These are phyloP conservation scores for Chrysolina oricalcia DNA, from an alignment of 2,888 invertebrate genomes.

Conservation along the genomic window DNA sequence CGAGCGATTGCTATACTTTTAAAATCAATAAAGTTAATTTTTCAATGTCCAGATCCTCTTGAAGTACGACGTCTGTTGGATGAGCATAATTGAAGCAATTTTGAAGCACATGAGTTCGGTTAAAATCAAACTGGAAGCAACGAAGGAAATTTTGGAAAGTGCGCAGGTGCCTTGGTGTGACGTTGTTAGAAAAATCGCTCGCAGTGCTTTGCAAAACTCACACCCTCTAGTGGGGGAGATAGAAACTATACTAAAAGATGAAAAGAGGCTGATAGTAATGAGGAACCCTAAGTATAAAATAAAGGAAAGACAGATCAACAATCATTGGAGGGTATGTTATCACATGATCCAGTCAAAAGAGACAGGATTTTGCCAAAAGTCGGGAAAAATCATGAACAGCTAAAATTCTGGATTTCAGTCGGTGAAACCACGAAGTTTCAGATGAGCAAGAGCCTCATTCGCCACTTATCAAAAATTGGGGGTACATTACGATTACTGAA, in stretches of 20 bases:
- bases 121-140: constrained; percentile 59
- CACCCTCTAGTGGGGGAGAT: constrained; percentile 69
- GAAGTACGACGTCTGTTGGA: constrained; percentile 61
- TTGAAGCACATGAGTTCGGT: constrained; percentile 61
- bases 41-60: constrained; percentile 55
- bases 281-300: constrained; percentile 71
- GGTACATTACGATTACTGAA: too few species aligned
- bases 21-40: background rate
- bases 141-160: constrained; percentile 58
- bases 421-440: too few species aligned
- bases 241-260: constrained; percentile 66
- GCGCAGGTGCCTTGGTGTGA: constrained; percentile 65
- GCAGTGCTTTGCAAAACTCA: constrained; percentile 56
- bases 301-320: constrained; percentile 58
- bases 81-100: constrained; percentile 57
- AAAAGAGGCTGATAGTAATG: constrained; percentile 70
- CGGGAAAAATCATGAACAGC: too few species aligned
- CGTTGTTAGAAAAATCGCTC: constrained; percentile 60
- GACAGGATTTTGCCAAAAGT: too few species aligned
- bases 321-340: constrained; percentile 60
- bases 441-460: too few species aligned
- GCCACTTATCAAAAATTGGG: too few species aligned
- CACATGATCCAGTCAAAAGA: too few species aligned
- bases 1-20: background rate
- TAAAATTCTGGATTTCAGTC: too few species aligned